Base-by-base conservation (phyloP, 2,797 vertebrate genomes). In the Knipowitschia caucasica region DNA sequence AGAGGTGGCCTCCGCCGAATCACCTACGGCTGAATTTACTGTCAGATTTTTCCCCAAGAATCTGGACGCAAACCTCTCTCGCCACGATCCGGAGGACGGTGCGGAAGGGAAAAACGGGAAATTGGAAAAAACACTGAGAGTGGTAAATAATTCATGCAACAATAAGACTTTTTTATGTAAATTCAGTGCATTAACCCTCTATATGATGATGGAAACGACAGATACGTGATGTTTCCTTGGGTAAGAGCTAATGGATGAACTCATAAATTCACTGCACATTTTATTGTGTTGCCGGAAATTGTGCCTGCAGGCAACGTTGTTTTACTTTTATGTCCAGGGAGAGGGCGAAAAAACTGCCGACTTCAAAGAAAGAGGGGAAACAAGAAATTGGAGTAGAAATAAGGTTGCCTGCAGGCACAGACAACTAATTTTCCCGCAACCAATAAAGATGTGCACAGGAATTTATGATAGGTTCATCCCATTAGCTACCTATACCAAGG, bases 111-210 rank as follows among this genome's bases (percentile, higher is more conserved):
- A 62, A 72, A 81, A 60, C 75, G 79, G 62, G 59, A 82, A 85
- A 80, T 83, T 83, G 79, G 77, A 81, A 95, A 96, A 98, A 98
- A 98, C 95, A 98, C 95, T 96, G 95, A 97, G 94, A 93, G 93
- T 97, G n/a, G 94, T 99, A 98, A 99, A 99, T 99, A 98, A 99
- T 98, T 99, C 96, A 99, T 98, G 95, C 94, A 95, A 96, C 96
- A 98, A 98, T 98, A 99, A 98, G 94, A 99, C 95, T 99, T 98
- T 99, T 98, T 97, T 98, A 99, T 99, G 96, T 99, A 98, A 99
- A 99, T 99, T 93, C 84, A 75, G 92, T 95, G 94, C 96, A 99
- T 99, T 99, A 99, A 98, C 96, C 95, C 95, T 99, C 95, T 98
- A 98, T 98, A 99, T 98, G 97, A 98, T 99, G 96, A 99, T 98